Evolutionary conservation across 2,888 invertebrate species (phyloP), one percentile per base, ranked within the genome.

Genomic region (Archaeoteleia sp.): DNA sequence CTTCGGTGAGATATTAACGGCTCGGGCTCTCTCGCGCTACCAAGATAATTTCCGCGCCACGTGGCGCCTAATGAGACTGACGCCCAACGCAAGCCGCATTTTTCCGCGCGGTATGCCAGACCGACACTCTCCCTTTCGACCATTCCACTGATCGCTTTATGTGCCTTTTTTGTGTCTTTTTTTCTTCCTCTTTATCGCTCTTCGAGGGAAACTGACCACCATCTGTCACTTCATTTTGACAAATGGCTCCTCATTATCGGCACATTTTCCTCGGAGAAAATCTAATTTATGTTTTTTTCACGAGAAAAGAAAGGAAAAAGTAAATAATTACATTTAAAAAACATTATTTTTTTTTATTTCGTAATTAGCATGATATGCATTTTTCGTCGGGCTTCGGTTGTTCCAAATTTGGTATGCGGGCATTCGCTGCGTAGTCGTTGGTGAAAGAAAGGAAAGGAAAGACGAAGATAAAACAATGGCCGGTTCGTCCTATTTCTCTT

Each of bases 1-100:
- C 75, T 72, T 74, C 76, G 72, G 60, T 55, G 60, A 58, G 72
- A 61, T 67, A 67, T 67, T 60, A 61, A 67, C 67, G 62, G 70
- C 71, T 70, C 66, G 73, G 55, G 74, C 75, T 66, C 73, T 73
- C 66, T 57, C 70, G 67, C 69, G 65, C 67, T 57, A 72, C 73
- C 73, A 72, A 75, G 78, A 79, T 79, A 79, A 79, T 80, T 80
- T 77, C 72, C 70, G 67, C 74, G 79, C 78, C 79, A 79, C 79
- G 79, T 79, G 81, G 77, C 78, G 76, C 75, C 78, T 78, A 79
- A 79, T 77, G 79, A 78, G 78, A 76, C 73, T 68, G 46, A 49
- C 60, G 48, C 53, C 40, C 60, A 54, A 67, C 53, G 51, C 70
- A 58, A 60, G 61, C 69, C 53, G 68, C 49, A 71, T 74, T 73